Base-by-base conservation (phyloP, 2,888 invertebrate genomes). In the Tachina fera region DNA sequence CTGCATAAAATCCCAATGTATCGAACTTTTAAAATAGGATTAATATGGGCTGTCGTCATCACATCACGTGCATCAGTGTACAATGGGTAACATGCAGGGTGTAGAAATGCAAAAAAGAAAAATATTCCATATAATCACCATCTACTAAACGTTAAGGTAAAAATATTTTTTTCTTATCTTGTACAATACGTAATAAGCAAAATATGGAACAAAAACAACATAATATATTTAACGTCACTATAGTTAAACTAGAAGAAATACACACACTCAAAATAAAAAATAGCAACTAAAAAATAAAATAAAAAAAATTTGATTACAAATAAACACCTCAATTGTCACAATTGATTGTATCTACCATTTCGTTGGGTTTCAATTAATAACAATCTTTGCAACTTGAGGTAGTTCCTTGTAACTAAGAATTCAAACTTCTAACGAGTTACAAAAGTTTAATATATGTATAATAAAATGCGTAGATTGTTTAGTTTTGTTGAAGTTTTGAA, bases 11-110 rank as follows among this genome's bases (percentile, higher is more conserved):
- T 13, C 16, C 41, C 51, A 60, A 68, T 60, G 70, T 65, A 60
- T 65, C n/a, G 16, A 65, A 71, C 16, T 31, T 19, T 13, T 45
- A 78, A 43, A 60, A 72, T 83, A 51, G 83, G 86, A 83, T 86
- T 86, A 86, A 80, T 80, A 80, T 63, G 80, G 79, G 61, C 76
- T 86, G 86, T 76, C 86, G 76, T 79, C 86, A 86, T 72, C 60
- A 76, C 79, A 76, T 76, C 74, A 74, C 70, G 51, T 75, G 53
- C 75, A 70, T 58, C 67, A 61, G 43, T 43, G 67, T 43, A 31
- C 53, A 74, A 61, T 49, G 22, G 14, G 10, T 70, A 31, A 22
- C 22, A 6, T 31, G 31, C 31, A n/a, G 22, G 58, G 68, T 77
- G 49, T 67, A 67, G 19, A 16, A 70, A 71, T 31, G 31, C 31